phyloP scores from a whole-genome alignment of 2,797 vertebrate species.

The Crenichthys baileyi region DNA sequence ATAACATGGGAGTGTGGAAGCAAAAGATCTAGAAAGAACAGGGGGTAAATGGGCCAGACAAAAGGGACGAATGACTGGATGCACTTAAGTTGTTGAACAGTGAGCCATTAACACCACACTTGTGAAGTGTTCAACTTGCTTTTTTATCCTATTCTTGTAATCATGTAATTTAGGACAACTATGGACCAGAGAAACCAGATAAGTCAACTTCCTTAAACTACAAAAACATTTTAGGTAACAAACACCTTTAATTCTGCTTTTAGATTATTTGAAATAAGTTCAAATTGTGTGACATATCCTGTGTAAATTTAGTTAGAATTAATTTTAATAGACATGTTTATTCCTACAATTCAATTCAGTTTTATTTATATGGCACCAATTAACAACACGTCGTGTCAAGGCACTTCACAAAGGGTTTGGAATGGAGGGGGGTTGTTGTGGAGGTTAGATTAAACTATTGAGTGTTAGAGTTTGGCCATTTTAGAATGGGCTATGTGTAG shows the following conservation, averaged over 20 bases:
- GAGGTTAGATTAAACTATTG: too few relatives aligned
- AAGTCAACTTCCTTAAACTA: background rate
- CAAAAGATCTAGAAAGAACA: slow-evolving; percentile 40
- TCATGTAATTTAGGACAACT: background rate
- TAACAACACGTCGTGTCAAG: too few relatives aligned
- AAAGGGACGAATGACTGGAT: slow-evolving; percentile 48
- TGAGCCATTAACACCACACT: slow-evolving; percentile 11
- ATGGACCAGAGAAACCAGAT: background rate
- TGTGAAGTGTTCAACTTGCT: background rate
- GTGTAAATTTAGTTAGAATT: background rate
- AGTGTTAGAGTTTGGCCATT: too few relatives aligned
- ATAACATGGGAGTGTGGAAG: slow-evolving; percentile 10
- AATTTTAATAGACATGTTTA: too few relatives aligned
- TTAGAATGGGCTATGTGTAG: too few relatives aligned
- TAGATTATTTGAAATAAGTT: background rate
- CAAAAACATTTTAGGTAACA: background rate
- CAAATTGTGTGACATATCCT: too few relatives aligned
- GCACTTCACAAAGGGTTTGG: too few relatives aligned
- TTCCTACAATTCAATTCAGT: too few relatives aligned
- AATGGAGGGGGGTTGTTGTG: too few relatives aligned
- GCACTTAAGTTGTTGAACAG: slow-evolving; percentile 26
- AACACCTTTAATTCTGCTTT: background rate
- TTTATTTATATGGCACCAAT: too few relatives aligned
- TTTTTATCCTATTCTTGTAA: background rate
- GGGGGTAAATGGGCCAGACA: slow-evolving; percentile 40